Percentiles rank a stretch among this genome's conserved stretches.
Conservation (phyloP, 2,888 invertebrate genomes). For the Caenorhabditis becei region DNA sequence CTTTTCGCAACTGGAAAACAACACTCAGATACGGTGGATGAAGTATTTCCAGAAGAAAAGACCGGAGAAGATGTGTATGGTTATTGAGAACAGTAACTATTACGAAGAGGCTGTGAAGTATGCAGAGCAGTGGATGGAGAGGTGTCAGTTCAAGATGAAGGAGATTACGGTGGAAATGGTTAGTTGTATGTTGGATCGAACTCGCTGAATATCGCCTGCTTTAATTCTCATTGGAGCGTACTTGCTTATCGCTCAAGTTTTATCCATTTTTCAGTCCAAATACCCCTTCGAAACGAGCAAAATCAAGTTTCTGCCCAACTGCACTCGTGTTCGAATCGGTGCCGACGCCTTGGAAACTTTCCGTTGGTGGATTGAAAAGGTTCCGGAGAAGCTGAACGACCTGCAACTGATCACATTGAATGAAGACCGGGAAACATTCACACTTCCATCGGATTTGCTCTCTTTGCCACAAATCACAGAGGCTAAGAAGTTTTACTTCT, state of each 20-base stretch:
- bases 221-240: too few species aligned
- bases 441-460: background rate
- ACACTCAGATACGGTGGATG: slow-evolving; percentile 10
- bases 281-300: background rate
- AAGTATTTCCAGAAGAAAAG: background rate
- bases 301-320: background rate
- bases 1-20: slow-evolving; percentile 5
- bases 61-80: background rate
- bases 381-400: background rate
- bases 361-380: slow-evolving; percentile 7
- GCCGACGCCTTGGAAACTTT: background rate
- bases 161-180: slow-evolving; percentile 4
- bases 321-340: background rate
- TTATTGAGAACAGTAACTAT: slow-evolving; percentile 11
- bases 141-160: background rate
- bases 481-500: background rate
- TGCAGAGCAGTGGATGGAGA: slow-evolving; percentile 24
- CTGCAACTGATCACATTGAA: background rate
- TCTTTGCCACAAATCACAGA: background rate
- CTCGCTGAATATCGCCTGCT: too few species aligned
- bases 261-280: background rate
- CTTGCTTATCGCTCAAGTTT: too few species aligned
- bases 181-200: too few species aligned
- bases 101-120: slow-evolving; percentile 28
- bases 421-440: background rate